These are phyloP conservation scores for Selene dorsalis DNA, from an alignment of 2,797 vertebrate species.

Conservation along the genomic window DNA sequence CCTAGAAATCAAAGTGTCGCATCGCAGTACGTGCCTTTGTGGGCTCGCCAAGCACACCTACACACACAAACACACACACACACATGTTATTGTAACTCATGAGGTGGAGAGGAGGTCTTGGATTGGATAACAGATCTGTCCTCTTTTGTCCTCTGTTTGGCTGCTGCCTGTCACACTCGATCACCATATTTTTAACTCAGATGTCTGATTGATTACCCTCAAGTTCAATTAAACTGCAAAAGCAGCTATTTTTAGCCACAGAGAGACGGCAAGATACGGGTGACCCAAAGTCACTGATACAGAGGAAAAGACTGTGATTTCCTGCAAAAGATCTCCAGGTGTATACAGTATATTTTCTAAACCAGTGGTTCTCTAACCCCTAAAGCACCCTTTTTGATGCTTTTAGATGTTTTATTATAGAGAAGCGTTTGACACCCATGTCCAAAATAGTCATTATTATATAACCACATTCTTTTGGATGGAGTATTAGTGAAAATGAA, in stretches of 20 bases:
- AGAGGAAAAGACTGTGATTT: not conserved
- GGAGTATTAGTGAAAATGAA: too few relatives aligned
- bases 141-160: slow-evolving; percentile 75
- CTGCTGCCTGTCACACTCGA: slow-evolving; percentile 71
- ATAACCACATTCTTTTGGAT: too few relatives aligned
- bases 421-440: too few relatives aligned
- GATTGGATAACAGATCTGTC: slow-evolving; percentile 74
- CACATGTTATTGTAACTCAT: slow-evolving; percentile 32
- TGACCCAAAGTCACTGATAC: slow-evolving; percentile 33
- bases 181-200: slow-evolving; percentile 69
- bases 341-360: not conserved
- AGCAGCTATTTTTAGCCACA: slow-evolving; percentile 66
- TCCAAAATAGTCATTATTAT: too few relatives aligned
- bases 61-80: slow-evolving; percentile 19
- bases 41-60: not conserved
- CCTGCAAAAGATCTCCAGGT: not conserved
- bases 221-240: slow-evolving; percentile 70
- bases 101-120: slow-evolving; percentile 57
- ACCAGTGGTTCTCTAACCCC: too few relatives aligned
- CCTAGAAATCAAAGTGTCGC: slow-evolving; percentile 50
- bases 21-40: slow-evolving; percentile 42
- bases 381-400: too few relatives aligned
- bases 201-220: slow-evolving; percentile 78
- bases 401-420: too few relatives aligned
- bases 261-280: slow-evolving; percentile 25